Base-by-base conservation (phyloP, 35 echinoderm and acorn worm genomes). In the Apostichopus parvimensis region DNA sequence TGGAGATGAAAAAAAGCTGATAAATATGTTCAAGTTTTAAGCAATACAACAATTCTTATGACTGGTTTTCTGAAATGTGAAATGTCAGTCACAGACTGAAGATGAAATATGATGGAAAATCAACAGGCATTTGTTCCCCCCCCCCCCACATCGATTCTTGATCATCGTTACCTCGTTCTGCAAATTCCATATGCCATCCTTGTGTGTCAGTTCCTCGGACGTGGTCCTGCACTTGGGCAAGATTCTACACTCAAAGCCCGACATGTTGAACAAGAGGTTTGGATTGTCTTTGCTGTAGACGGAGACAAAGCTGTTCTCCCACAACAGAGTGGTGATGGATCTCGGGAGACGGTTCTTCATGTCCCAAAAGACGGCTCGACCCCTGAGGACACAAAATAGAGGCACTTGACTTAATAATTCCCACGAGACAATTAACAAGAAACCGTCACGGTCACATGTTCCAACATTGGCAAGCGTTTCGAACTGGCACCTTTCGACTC, bases 221-320 rank as follows among this genome's bases (percentile, higher is more conserved):
- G 97, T 99, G 8, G 97, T 96, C 14, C 97, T 72, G 61, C 97
- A 99, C 79, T 99, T 99, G 13, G 97, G 97, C 24, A 99, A 83
- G 59, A 99, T 99, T 12, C 97, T 87, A 54, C 97, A 99, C 92
- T 99, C 97, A 82, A 99, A 99, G 0, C 97, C 97, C 53, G 93
- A 92, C 97, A 99, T 99, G 93, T 99, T 99, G 84, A 99, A 99
- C 26, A 99, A 82, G 12, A 99, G 87, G 92, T 99, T 99, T n/a
- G 97, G 97, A 70, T 99, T 99, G 77, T 99, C 97, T 71, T 99
- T 99, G 82, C 97, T 98, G 93, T 99, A 99, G 70, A 92, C 97
- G 34, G 97, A 99, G 72, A 99, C 97, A 92, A 99, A 99, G 89
- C 97, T 99, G 66, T 91, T 87, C 79, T 99, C 97, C 97, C 97